Conservation (phyloP, 2,797 vertebrate species). For the Gambelia wislizenii region DNA sequence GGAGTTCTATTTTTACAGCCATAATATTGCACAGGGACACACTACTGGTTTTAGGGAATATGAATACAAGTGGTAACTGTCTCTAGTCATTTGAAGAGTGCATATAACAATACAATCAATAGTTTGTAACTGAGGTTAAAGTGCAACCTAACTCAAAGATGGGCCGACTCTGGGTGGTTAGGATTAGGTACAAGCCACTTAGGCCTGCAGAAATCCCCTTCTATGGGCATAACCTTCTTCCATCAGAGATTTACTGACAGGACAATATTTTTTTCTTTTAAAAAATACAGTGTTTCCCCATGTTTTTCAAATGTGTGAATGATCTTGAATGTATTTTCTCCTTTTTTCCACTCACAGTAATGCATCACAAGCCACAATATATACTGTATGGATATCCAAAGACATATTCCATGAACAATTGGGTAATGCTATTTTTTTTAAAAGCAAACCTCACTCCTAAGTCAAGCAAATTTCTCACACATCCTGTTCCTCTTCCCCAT, state of each 20-base stretch:
- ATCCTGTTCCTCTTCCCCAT: background rate
- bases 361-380: no score
- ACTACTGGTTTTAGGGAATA: background rate
- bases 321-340: background rate
- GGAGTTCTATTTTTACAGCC: background rate
- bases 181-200: no score
- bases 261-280: no score
- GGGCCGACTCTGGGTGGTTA: no score
- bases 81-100: background rate
- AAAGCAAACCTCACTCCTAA: background rate
- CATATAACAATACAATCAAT: background rate
- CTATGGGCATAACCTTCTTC: background rate
- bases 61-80: background rate
- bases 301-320: background rate
- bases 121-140: background rate
- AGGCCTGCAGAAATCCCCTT: no score
- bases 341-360: no score
- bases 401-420: background rate
- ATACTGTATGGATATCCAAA: no score
- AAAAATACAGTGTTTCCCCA: no score
- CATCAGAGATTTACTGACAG: background rate
- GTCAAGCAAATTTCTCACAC: background rate
- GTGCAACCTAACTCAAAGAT: no score
- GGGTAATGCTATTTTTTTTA: background rate
- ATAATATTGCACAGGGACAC: background rate